Percentiles rank a stretch among this genome's conserved stretches.
Conservation (phyloP, 2,113 vertebrate genomes). For the Micromys minutus region DNA sequence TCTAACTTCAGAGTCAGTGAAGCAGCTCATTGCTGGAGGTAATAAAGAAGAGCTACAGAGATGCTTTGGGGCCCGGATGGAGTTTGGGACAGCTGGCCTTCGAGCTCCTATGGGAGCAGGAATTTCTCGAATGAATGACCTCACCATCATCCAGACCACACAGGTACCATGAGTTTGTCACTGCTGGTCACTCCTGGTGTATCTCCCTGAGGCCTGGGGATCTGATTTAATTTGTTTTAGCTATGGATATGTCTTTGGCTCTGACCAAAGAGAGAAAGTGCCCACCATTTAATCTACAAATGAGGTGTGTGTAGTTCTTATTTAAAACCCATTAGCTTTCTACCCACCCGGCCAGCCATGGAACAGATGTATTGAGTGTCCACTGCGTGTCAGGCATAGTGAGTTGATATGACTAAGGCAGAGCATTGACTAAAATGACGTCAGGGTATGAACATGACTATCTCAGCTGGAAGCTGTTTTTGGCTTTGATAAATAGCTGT, state of each 20-base stretch:
- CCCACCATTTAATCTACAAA: not conserved
- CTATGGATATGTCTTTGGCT: not conserved
- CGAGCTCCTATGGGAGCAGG: constrained; percentile 96
- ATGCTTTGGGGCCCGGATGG: constrained; percentile 94
- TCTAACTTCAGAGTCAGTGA: constrained; percentile 89
- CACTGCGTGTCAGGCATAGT: not conserved
- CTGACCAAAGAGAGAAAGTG: not conserved
- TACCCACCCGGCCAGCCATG: not conserved
- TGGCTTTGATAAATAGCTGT: not conserved
- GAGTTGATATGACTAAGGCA: not conserved
- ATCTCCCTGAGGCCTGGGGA: not conserved
- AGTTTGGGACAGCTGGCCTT: constrained; percentile 97
- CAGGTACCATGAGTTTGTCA: constrained; percentile 82
- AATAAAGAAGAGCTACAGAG: constrained; percentile 87
- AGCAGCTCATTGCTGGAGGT: constrained; percentile 86
- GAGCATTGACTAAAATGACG: not conserved
- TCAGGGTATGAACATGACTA: not conserved
- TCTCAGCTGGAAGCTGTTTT: not conserved
- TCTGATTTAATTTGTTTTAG: constrained; percentile 1
- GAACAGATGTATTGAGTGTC: not conserved
- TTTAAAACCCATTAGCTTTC: not conserved
- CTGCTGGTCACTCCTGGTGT: not conserved
- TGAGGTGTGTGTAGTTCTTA: not conserved
- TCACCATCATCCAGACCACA: constrained; percentile 98
- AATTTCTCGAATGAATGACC: constrained; percentile 94